A percentile compares a stretch with the other conserved stretches of the same genome.
phyloP scores from a whole-genome alignment of 2,113 vertebrate genomes.

The Oreotragus oreotragus region DNA sequence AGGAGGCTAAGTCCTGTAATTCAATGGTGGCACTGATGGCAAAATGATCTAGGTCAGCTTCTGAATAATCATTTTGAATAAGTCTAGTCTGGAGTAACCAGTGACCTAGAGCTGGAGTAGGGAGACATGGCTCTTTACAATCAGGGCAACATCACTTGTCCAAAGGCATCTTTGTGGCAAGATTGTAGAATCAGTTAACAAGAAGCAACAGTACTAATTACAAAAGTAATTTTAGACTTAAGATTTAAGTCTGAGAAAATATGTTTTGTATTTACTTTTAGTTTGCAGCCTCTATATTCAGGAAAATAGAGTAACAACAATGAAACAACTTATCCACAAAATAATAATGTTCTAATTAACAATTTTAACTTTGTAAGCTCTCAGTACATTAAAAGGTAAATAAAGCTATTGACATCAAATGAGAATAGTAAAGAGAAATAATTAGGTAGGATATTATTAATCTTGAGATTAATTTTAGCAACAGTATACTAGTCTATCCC shows the following conservation, averaged over 20 bases:
- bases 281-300: not conserved
- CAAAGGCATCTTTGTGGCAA: not conserved
- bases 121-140: not conserved
- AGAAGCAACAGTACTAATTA: not conserved
- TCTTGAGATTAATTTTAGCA: not conserved
- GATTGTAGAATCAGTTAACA: not conserved
- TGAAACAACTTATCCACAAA: not conserved
- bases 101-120: not conserved
- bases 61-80: conserved; percentile 10
- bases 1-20: not conserved
- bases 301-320: not conserved
- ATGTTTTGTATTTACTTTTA: not conserved
- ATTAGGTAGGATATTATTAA: not conserved
- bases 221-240: not conserved
- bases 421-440: not conserved
- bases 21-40: not conserved
- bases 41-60: not conserved
- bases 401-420: not conserved
- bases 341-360: not conserved
- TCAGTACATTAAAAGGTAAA: not conserved
- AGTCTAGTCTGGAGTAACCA: not conserved
- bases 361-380: not conserved
- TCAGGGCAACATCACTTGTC: not conserved
- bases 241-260: not conserved
- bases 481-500: not conserved